phyloP scores from a whole-genome alignment of 2,888 invertebrate genomes.

The Xanthia icteritia region DNA sequence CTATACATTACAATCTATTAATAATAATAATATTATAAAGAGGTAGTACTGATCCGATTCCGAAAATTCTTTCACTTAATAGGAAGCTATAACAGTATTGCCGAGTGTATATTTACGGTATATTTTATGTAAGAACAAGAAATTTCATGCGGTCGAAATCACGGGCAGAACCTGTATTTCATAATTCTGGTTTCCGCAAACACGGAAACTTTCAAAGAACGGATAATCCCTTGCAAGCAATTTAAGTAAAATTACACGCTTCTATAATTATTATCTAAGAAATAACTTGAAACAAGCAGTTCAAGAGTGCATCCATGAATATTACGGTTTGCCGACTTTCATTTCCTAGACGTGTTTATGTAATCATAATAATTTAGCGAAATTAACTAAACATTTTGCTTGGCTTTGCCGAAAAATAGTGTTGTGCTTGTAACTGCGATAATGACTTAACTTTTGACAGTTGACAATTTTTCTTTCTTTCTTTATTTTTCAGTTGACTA shows the following conservation, averaged over 20 bases:
- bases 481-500: background rate
- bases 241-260: slow-evolving; percentile 50
- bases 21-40: no score
- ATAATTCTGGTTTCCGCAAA: slow-evolving; percentile 18
- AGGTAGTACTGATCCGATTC: background rate
- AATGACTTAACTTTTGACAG: slow-evolving; percentile 19
- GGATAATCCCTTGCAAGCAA: slow-evolving; percentile 24
- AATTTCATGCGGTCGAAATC: background rate
- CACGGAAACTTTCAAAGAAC: slow-evolving; percentile 3
- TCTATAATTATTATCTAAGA: slow-evolving; percentile 51
- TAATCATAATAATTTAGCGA: slow-evolving; percentile 70
- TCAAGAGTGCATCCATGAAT: slow-evolving; percentile 67
- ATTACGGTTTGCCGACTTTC: slow-evolving; percentile 72
- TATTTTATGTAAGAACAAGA: background rate
- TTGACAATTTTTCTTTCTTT: background rate
- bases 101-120: background rate
- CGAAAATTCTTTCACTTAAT: background rate
- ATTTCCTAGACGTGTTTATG: slow-evolving; percentile 78
- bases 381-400: slow-evolving; percentile 59
- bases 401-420: slow-evolving; percentile 24
- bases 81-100: background rate
- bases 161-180: background rate
- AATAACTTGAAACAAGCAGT: slow-evolving; percentile 53
- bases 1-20: no score
- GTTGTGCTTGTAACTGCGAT: slow-evolving; percentile 14